Conservation (phyloP, 1,140 invertebrate genomes). For the Camponotus vicinus region DNA sequence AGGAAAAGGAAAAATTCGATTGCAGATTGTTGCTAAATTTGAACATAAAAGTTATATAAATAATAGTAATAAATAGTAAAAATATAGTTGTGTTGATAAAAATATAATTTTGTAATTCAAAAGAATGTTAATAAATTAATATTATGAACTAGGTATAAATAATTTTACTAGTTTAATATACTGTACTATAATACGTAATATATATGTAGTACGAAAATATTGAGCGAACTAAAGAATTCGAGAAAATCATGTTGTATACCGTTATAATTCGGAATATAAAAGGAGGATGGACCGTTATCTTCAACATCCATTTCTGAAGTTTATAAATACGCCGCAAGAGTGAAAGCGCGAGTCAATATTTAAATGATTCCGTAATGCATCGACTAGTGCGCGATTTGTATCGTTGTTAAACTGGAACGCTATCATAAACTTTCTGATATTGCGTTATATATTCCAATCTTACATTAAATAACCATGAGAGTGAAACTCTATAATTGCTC, state of each 20-base stretch:
- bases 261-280: slow-evolving; percentile 15
- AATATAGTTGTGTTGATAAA: not conserved
- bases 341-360: slow-evolving; percentile 56
- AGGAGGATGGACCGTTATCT: slow-evolving; percentile 21
- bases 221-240: not conserved
- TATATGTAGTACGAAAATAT: not conserved
- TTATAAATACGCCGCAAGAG: slow-evolving; percentile 33
- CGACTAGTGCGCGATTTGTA: slow-evolving; percentile 33
- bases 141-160: not conserved
- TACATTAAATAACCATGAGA: slow-evolving; percentile 35
- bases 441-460: slow-evolving; percentile 3
- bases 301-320: slow-evolving; percentile 33
- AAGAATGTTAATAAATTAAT: not conserved
- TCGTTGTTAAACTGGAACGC: slow-evolving; percentile 30
- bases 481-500: slow-evolving; percentile 23
- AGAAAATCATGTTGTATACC: not conserved
- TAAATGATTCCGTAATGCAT: slow-evolving; percentile 36
- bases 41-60: not conserved
- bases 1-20: not conserved
- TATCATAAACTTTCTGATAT: slow-evolving; percentile 34
- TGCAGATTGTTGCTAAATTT: not conserved
- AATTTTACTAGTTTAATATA: slow-evolving; percentile 17
- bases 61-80: not conserved
- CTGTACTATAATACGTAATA: no score
- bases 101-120: not conserved